A percentile compares a stretch with the other conserved stretches of the same genome.
phyloP scores from a whole-genome alignment of 2,888 invertebrate species.

The Amphipoea lucens region DNA sequence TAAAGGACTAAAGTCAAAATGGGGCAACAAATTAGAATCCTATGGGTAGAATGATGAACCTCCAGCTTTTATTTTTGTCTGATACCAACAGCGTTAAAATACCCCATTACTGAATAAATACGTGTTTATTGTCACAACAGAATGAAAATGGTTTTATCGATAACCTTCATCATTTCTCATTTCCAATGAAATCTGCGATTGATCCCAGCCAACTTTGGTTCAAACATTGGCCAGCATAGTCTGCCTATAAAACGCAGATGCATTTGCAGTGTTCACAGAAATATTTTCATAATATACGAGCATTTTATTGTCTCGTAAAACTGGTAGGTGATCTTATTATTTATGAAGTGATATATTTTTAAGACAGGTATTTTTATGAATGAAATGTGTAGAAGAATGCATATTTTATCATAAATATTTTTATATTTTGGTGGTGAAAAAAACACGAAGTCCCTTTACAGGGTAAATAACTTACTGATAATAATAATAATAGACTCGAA shows the following conservation, averaged over 20 bases:
- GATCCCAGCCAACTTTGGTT: slow-evolving; percentile 30
- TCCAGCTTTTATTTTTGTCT: not conserved
- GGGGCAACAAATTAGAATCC: not conserved
- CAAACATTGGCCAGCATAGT: slow-evolving; percentile 16
- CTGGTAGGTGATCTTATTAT: slow-evolving; percentile 44
- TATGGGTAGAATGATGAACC: not conserved
- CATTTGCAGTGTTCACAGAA: slow-evolving; percentile 54
- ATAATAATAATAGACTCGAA: not conserved
- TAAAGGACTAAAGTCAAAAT: not conserved
- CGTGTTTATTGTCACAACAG: not conserved
- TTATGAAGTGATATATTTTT: slow-evolving; percentile 36
- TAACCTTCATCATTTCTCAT: not conserved
- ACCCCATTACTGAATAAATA: not conserved
- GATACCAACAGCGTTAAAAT: not conserved
- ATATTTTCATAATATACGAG: slow-evolving; percentile 51
- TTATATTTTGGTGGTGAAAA: not conserved
- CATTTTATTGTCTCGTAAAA: slow-evolving; percentile 61
- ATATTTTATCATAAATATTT: not conserved
- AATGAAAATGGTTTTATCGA: not conserved
- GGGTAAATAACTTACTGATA: slow-evolving; percentile 10
- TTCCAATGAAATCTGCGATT: not conserved
- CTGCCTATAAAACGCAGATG: slow-evolving; percentile 54
- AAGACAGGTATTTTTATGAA: slow-evolving; percentile 23
- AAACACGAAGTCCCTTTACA: not conserved
- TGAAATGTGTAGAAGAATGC: not conserved